Evolutionary conservation across 1,140 invertebrate species (phyloP), one percentile per base, ranked within the genome.

Genomic region (Leguminivora glycinivorella): DNA sequence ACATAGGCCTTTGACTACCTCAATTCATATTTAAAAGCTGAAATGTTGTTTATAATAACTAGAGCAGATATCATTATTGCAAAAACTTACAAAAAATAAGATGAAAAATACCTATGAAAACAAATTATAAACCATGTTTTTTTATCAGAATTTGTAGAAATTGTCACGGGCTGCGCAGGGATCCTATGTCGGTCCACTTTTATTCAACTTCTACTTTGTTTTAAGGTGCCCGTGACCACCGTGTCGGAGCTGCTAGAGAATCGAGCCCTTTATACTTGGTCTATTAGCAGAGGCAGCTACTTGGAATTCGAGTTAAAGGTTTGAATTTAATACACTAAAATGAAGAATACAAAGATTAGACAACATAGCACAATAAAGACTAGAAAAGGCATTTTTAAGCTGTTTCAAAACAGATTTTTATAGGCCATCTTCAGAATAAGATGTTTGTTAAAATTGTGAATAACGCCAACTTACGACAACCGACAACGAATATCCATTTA

Each of bases 231-330:
- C 0, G 94, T 98, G 0, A 94, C 95, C 4, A 95, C 94, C 0
- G 84, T 98, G 0, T 92, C 94, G 6, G 95, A 97, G 78, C 82
- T 98, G 0, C 75, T 97, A 17, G 89, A 90, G 0, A 93, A 94
- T 63, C 92, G 92, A 52, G 89, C 93, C 0, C 91, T 93, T 2
- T 92, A 95, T 12, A 94, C 94, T 0, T 98, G 97, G 96, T 95
- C 96, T 2, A 93, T 96, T 31, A 93, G 93, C 5, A 94, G 94
- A 70, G 94, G 94, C 10, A 96, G 96, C 43, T 95, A 94, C 70
- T 90, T 98, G n/a, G 95, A 96, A 76, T 92, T 93, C 26, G 94
- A 95, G 73, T 87, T 97, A 47, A 88, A 88, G 85, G 89, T 88
- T 52, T 22, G 10, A 70, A 69, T 56, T 68, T 60, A 19, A 6